These are phyloP conservation scores for Phoxinus dragarum DNA, from an alignment of 2,797 vertebrate genomes.

Conservation along the genomic window DNA sequence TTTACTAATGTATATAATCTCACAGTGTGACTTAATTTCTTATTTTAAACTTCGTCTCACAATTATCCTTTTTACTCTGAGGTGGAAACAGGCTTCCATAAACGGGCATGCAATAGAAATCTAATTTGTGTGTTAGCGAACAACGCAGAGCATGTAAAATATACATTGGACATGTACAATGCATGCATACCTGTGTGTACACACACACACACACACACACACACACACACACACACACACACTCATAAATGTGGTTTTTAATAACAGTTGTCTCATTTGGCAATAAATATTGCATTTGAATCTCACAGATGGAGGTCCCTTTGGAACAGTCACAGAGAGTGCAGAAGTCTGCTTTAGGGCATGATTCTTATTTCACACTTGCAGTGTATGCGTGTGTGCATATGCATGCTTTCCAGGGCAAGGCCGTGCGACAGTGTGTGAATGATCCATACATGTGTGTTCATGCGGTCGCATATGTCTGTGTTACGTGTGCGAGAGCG, in stretches of 20 bases:
- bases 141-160: slow-evolving; percentile 10
- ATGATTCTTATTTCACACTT: slow-evolving; percentile 67
- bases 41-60: not conserved
- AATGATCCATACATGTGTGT: slow-evolving; percentile 6
- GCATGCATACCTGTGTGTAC: slow-evolving; percentile 8
- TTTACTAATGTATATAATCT: not conserved
- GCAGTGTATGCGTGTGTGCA: slow-evolving; percentile 16
- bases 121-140: slow-evolving; percentile 30
- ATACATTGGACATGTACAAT: slow-evolving; percentile 26
- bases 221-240: slow-evolving; percentile 13
- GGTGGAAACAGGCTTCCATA: not conserved
- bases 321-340: slow-evolving; percentile 70
- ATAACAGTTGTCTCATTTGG: slow-evolving; percentile 59
- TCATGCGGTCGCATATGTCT: slow-evolving; percentile 19
- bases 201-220: slow-evolving; percentile 13
- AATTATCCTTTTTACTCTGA: not conserved
- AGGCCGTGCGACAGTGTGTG: slow-evolving; percentile 14
- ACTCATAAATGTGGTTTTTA: slow-evolving; percentile 23
- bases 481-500: not conserved
- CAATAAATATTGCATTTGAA: slow-evolving; percentile 75
- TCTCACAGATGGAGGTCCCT: slow-evolving; percentile 71
- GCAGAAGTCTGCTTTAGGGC: slow-evolving; percentile 70
- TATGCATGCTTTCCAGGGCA: slow-evolving; percentile 11
- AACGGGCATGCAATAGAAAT: slow-evolving; percentile 36
- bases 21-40: not conserved